Evolutionary conservation across 1,140 invertebrate genomes (phyloP).

Genomic region (Drosophila tristis): DNA sequence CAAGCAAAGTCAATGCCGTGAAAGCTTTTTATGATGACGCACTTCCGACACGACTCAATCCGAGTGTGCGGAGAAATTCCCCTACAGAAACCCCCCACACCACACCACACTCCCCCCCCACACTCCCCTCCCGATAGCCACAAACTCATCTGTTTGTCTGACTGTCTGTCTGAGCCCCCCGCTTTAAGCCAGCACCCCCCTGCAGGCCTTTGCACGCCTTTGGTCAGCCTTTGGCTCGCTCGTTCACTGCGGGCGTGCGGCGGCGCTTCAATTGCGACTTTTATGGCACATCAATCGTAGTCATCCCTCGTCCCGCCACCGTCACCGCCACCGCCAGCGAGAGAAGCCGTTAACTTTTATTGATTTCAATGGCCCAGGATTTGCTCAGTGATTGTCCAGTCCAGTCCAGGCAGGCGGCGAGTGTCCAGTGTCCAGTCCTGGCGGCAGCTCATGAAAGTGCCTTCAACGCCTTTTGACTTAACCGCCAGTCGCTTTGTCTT

Average conservation of each 20-base stretch:
- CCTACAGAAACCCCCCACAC: neutral
- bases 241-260: slow-evolving; percentile 66
- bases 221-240: slow-evolving; percentile 42
- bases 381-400: slow-evolving; percentile 72
- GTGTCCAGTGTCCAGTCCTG: neutral
- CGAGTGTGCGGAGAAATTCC: neutral
- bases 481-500: slow-evolving; percentile 74
- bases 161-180: slow-evolving; percentile 13
- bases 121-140: no score
- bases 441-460: slow-evolving; percentile 72
- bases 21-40: slow-evolving; percentile 82
- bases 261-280: slow-evolving; percentile 76
- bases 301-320: slow-evolving; percentile 7
- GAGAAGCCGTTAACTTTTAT: slow-evolving; percentile 79
- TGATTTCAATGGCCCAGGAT: slow-evolving; percentile 80
- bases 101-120: neutral
- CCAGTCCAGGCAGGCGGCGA: slow-evolving; percentile 14
- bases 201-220: slow-evolving; percentile 5
- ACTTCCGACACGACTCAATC: slow-evolving; percentile 56
- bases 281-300: slow-evolving; percentile 80
- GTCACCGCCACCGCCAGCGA: no score
- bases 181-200: no score
- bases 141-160: slow-evolving; percentile 31
- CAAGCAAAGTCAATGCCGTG: slow-evolving; percentile 48
- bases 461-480: slow-evolving; percentile 80